phyloP scores from a whole-genome alignment of 2,797 vertebrate genomes.

The Poeciliopsis presidionis region DNA sequence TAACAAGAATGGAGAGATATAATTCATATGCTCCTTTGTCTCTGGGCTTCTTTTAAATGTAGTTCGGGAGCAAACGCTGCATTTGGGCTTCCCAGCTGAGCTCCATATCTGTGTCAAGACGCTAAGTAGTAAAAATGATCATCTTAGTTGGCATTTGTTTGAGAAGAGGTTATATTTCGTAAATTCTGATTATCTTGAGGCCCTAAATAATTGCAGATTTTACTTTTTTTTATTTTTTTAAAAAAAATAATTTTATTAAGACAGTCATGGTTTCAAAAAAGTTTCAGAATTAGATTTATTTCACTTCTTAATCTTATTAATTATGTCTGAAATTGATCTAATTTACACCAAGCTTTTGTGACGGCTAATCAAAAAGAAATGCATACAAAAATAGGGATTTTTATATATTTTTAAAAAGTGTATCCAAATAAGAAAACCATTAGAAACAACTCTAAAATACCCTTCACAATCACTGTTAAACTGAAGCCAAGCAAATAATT shows the following conservation, averaged over 20 bases:
- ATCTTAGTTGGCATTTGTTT: neutral
- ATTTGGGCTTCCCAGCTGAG: slow-evolving; percentile 8
- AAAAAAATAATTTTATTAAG: too few species aligned
- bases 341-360: neutral
- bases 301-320: neutral
- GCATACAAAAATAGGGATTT: neutral
- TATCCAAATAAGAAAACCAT: neutral
- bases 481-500: too few species aligned
- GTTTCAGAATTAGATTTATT: neutral
- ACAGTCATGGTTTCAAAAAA: too few species aligned
- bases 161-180: neutral
- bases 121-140: neutral
- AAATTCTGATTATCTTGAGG: neutral
- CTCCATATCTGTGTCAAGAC: neutral
- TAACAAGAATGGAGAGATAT: slow-evolving; percentile 54
- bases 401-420: neutral
- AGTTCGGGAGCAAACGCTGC: neutral
- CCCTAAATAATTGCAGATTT: neutral
- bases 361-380: neutral
- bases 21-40: slow-evolving; percentile 54
- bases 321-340: neutral
- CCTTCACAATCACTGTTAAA: too few species aligned
- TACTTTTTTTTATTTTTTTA: neutral
- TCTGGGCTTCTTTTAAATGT: slow-evolving; percentile 14
- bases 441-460: too few species aligned